Percentiles rank a stretch among this genome's conserved stretches.
phyloP scores from a whole-genome alignment of 2,888 invertebrate species.

The Ormyrus thymus region DNA sequence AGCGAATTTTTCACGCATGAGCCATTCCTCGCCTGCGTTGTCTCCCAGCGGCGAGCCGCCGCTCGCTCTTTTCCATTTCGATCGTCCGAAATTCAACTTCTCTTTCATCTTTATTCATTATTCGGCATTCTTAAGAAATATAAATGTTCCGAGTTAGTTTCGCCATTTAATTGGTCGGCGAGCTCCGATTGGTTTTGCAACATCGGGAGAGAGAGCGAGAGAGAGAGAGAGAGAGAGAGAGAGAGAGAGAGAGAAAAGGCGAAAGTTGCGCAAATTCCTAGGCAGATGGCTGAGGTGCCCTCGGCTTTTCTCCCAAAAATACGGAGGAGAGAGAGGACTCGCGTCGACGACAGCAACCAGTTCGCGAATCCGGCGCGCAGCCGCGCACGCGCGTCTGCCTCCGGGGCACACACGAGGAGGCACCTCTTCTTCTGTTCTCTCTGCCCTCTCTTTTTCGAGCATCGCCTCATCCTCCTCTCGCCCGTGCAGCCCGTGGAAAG shows the following conservation, averaged over 20 bases:
- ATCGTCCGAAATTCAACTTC: too few species aligned
- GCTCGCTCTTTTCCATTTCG: too few species aligned
- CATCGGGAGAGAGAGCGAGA: background rate
- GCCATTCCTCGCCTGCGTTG: slow-evolving; percentile 19
- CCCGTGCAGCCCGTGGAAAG: background rate
- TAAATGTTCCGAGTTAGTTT: too few species aligned
- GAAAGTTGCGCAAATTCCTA: background rate
- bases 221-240: background rate
- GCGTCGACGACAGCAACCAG: slow-evolving; percentile 44
- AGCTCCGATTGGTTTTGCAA: too few species aligned
- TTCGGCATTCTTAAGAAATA: too few species aligned
- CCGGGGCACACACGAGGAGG: slow-evolving; percentile 2
- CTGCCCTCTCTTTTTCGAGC: slow-evolving; percentile 6
- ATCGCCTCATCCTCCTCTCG: slow-evolving; percentile 3
- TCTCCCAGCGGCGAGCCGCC: background rate
- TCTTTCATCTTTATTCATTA: too few species aligned
- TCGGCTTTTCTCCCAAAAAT: background rate
- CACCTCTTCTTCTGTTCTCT: background rate
- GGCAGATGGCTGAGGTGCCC: background rate
- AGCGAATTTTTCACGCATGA: slow-evolving; percentile 41
- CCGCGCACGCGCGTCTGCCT: background rate
- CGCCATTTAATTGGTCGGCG: too few species aligned
- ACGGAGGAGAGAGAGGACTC: background rate
- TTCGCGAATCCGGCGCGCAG: slow-evolving; percentile 41
- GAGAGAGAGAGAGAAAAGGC: slow-evolving; percentile 25